These are phyloP conservation scores for Colossoma macropomum DNA, from an alignment of 2,113 vertebrate genomes.

Conservation along the genomic window DNA sequence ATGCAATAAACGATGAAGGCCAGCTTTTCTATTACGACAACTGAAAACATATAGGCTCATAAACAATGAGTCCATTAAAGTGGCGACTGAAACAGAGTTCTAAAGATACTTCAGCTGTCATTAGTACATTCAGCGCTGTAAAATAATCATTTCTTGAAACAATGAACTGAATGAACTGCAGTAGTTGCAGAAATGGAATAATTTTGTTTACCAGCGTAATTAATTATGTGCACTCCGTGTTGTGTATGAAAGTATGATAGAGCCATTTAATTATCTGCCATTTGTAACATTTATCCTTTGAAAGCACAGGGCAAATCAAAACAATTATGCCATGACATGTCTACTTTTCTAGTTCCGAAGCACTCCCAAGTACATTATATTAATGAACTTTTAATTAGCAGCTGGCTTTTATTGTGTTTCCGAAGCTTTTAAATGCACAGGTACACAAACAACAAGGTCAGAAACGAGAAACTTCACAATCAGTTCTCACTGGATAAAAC, in stretches of 20 bases:
- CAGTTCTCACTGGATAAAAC: not conserved
- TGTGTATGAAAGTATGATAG: constrained; percentile 57
- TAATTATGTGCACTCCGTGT: constrained; percentile 69
- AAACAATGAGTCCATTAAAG: constrained; percentile 33
- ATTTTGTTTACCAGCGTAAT: constrained; percentile 58
- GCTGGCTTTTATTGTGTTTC: constrained; percentile 55
- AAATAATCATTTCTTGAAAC: constrained; percentile 33
- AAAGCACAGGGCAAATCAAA: constrained; percentile 67
- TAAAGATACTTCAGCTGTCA: not conserved
- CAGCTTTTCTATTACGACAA: not conserved
- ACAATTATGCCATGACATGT: constrained; percentile 65
- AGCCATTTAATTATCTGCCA: constrained; percentile 63
- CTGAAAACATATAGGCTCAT: not conserved
- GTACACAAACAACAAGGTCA: constrained; percentile 57
- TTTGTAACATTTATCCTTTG: constrained; percentile 70
- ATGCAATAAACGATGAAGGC: not conserved
- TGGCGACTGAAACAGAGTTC: not conserved
- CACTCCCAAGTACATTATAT: constrained; percentile 65
- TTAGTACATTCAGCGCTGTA: not conserved
- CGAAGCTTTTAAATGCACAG: constrained; percentile 62
- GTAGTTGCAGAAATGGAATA: constrained; percentile 14
- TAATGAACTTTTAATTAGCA: constrained; percentile 75
- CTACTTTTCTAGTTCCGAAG: constrained; percentile 62
- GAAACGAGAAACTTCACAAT: constrained; percentile 15
- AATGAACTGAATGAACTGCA: constrained; percentile 21